phyloP scores from a whole-genome alignment of 2,888 invertebrate genomes.

The Tetheella fluctuosa region DNA sequence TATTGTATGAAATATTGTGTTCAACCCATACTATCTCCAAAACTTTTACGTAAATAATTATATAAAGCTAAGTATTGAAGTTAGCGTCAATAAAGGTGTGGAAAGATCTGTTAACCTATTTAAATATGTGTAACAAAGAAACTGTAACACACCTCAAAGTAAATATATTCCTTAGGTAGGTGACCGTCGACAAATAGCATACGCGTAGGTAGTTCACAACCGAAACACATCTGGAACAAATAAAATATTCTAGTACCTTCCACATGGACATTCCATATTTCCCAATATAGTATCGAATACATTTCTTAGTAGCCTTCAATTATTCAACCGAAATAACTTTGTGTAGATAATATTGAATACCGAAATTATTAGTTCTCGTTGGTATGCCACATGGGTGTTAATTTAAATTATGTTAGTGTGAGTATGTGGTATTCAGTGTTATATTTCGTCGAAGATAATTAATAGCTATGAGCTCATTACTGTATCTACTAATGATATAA shows the following conservation, averaged over 20 bases:
- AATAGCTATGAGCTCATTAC: not conserved
- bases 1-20: no score
- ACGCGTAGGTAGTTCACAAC: conserved; percentile 10
- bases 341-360: not conserved
- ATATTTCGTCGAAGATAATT: not conserved
- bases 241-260: conserved; percentile 31
- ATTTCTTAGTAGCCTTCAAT: conserved; percentile 10
- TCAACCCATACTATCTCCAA: no score
- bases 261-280: conserved; percentile 28
- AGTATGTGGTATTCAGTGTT: not conserved
- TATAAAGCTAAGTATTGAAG: no score
- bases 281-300: conserved; percentile 24
- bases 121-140: not conserved
- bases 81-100: no score
- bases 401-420: not conserved
- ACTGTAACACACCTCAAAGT: not conserved
- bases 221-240: conserved; percentile 25
- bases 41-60: no score
- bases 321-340: not conserved
- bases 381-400: not conserved
- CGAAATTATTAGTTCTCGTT: not conserved
- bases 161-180: not conserved
- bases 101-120: no score
- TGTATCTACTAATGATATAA: no score
- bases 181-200: conserved; percentile 9